phyloP scores from a whole-genome alignment of 2,888 invertebrate species.

The Andrena hattorfiana region DNA sequence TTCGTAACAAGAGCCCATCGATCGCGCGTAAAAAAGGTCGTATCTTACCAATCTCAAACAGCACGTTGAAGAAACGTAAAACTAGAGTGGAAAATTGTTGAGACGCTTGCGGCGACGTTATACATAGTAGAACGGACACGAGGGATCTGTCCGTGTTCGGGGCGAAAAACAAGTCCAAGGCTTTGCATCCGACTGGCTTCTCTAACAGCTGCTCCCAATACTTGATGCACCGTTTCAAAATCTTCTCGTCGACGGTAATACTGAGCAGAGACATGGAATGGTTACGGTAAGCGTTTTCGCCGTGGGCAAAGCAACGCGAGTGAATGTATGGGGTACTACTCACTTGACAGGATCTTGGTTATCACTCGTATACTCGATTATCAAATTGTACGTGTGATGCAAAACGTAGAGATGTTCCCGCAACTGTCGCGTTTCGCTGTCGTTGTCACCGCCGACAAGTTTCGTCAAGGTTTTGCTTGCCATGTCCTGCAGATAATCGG shows the following conservation, averaged over 20 bases:
- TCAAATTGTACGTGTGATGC: slow-evolving; percentile 89
- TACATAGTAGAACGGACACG: slow-evolving; percentile 92
- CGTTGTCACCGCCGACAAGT: slow-evolving; percentile 88
- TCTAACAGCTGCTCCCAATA: slow-evolving; percentile 95
- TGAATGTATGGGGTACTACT: slow-evolving; percentile 17
- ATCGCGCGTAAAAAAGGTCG: slow-evolving; percentile 69
- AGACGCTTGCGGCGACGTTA: slow-evolving; percentile 90
- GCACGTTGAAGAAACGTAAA: slow-evolving; percentile 92
- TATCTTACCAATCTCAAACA: slow-evolving; percentile 88
- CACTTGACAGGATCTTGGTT: slow-evolving; percentile 80
- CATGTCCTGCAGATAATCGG: slow-evolving; percentile 90
- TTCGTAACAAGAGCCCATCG: no score
- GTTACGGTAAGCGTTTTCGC: background rate
- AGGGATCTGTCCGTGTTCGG: slow-evolving; percentile 89
- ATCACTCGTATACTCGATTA: slow-evolving; percentile 87
- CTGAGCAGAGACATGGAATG: slow-evolving; percentile 66
- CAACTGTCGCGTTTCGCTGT: slow-evolving; percentile 89
- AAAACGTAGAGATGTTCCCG: slow-evolving; percentile 89
- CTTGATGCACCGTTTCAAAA: slow-evolving; percentile 89
- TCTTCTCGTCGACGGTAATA: slow-evolving; percentile 87
- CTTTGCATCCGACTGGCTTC: slow-evolving; percentile 92
- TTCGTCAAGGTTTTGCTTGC: slow-evolving; percentile 88
- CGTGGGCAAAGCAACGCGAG: no score
- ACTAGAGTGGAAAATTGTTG: slow-evolving; percentile 91
- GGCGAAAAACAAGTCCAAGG: slow-evolving; percentile 93